These are phyloP conservation scores for Pteronura brasiliensis DNA, from an alignment of 2,113 vertebrate genomes.

Conservation along the genomic window DNA sequence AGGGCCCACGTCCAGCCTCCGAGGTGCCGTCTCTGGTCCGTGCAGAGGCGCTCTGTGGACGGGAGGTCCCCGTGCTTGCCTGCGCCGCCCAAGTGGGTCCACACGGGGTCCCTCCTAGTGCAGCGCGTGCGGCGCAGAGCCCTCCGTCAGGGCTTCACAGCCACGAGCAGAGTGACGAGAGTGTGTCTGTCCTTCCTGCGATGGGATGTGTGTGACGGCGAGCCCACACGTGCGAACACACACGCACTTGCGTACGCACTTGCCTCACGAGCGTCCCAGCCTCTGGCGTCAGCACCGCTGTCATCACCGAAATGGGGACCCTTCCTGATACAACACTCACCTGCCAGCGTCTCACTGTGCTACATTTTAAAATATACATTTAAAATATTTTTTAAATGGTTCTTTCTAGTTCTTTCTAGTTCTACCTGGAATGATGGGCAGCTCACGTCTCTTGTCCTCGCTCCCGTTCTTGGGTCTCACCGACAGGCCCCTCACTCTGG, in stretches of 20 bases:
- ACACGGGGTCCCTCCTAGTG: too few relatives aligned
- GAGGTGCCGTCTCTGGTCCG: too few relatives aligned
- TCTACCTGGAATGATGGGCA: too few relatives aligned
- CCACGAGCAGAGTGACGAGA: rapidly evolving
- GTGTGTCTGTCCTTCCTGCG: rapidly evolving
- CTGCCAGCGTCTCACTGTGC: not conserved
- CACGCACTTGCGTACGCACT: rapidly evolving
- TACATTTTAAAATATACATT: not conserved
- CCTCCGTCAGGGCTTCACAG: not conserved
- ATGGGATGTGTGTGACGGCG: rapidly evolving
- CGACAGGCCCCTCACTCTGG: not conserved
- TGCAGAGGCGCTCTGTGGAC: too few relatives aligned
- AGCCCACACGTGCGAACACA: rapidly evolving
- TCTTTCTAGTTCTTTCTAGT: too few relatives aligned
- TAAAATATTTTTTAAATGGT: not conserved
- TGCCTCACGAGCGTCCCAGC: not conserved
- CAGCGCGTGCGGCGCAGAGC: not conserved
- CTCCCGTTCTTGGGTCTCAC: rapidly evolving
- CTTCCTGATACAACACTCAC: not conserved
- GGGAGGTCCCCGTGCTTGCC: too few relatives aligned
- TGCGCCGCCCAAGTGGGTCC: too few relatives aligned
- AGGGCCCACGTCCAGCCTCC: too few relatives aligned
- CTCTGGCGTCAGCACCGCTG: not conserved
- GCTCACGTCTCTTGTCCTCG: rapidly evolving
- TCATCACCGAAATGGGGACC: rapidly evolving